Evolutionary conservation across 2,113 vertebrate species (phyloP).

Genomic region (Micromys minutus): DNA sequence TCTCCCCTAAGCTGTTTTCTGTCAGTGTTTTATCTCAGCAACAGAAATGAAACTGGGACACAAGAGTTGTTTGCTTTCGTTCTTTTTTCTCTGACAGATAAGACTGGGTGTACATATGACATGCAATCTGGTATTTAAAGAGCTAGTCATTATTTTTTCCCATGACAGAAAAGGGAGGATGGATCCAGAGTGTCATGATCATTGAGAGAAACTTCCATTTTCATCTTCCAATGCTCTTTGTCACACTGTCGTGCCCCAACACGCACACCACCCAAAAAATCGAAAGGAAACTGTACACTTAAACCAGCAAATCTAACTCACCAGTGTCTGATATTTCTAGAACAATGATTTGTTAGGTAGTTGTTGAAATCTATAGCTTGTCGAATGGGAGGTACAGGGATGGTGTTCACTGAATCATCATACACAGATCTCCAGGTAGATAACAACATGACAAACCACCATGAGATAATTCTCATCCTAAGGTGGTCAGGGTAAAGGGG

Average conservation of each 20-base stretch:
- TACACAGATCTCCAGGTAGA: background rate
- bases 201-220: background rate
- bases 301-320: background rate
- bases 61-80: background rate
- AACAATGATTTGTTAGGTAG: background rate
- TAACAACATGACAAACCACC: background rate
- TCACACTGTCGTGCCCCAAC: background rate
- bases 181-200: background rate
- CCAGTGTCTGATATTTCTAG: background rate
- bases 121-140: background rate
- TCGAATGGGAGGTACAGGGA: constrained; percentile 10
- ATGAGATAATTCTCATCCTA: background rate
- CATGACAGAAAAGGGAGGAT: background rate
- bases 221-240: background rate
- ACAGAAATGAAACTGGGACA: background rate
- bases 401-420: background rate
- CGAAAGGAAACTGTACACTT: background rate
- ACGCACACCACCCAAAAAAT: background rate
- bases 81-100: background rate
- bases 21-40: background rate
- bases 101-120: background rate
- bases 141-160: background rate
- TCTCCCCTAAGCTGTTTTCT: background rate
- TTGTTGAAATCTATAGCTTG: background rate
- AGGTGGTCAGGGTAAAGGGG: background rate